phyloP scores from a whole-genome alignment of 2,113 vertebrate genomes.

The zebrafish (Danio rerio) region DNA sequence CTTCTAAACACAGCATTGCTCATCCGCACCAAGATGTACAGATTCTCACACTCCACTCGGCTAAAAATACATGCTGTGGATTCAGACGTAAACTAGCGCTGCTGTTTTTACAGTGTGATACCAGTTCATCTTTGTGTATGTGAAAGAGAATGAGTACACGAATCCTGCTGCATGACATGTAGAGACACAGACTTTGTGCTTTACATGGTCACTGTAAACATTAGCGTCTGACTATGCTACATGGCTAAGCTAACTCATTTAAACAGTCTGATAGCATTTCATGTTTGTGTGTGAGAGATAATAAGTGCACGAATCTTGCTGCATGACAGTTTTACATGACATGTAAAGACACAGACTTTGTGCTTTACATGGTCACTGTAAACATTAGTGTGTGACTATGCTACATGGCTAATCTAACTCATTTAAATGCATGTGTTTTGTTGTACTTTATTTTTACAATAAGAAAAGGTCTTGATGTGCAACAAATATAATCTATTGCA shows the following conservation, averaged over 20 bases:
- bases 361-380: background rate
- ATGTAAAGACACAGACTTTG: background rate
- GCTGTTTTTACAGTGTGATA: constrained; percentile 30
- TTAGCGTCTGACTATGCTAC: too few species aligned
- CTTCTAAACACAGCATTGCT: constrained; percentile 4
- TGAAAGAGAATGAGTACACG: constrained; percentile 7
- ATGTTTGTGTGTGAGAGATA: too few species aligned
- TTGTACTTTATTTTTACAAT: background rate
- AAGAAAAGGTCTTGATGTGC: background rate
- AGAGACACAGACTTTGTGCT: too few species aligned
- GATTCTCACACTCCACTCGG: background rate
- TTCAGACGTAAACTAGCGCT: background rate
- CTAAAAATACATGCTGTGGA: background rate
- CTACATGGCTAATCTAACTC: background rate
- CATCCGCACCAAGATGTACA: background rate
- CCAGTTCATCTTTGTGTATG: background rate
- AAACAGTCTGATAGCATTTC: too few species aligned
- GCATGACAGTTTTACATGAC: background rate
- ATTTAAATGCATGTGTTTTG: constrained; percentile 27
- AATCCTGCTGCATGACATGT: constrained; percentile 14
- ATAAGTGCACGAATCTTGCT: too few species aligned
- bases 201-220: too few species aligned
- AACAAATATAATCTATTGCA: background rate
- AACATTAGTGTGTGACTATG: background rate
- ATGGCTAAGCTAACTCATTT: too few species aligned